Evolutionary conservation across 2,888 invertebrate species (phyloP).

Genomic region (Cryptocephalus moraei): DNA sequence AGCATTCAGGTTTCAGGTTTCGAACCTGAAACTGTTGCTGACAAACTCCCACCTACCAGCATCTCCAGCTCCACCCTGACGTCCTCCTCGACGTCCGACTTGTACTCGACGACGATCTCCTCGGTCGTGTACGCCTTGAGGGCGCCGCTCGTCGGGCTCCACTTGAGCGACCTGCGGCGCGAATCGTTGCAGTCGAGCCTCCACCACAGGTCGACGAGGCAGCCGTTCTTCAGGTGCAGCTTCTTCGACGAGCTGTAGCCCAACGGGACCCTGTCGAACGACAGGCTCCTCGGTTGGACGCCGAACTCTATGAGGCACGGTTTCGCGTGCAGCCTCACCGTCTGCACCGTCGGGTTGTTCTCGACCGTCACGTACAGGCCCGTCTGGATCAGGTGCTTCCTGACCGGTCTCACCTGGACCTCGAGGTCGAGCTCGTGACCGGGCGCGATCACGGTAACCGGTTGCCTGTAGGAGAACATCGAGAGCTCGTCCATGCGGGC

Average conservation of each 20-base stretch:
- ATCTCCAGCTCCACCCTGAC: not conserved
- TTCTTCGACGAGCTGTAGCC: conserved; percentile 17
- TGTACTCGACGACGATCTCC: not conserved
- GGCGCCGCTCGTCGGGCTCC: conserved; percentile 29
- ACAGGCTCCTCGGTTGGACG: conserved; percentile 32
- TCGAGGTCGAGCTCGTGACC: conserved; percentile 22
- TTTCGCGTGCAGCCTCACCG: conserved; percentile 34
- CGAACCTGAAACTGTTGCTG: too few relatives aligned
- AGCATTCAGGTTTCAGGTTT: too few relatives aligned
- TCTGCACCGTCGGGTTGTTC: conserved; percentile 39
- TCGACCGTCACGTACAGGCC: conserved; percentile 36
- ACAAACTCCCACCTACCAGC: not conserved
- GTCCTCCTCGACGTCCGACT: not conserved
- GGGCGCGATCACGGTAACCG: conserved; percentile 19
- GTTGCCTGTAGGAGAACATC: not conserved
- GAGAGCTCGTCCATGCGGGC: not conserved
- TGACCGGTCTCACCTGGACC: conserved; percentile 29
- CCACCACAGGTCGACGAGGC: conserved; percentile 48
- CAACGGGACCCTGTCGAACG: conserved; percentile 37
- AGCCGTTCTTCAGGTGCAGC: conserved; percentile 46
- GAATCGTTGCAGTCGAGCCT: conserved; percentile 39
- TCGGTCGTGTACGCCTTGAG: not conserved
- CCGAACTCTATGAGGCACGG: conserved; percentile 44
- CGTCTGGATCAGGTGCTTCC: conserved; percentile 27
- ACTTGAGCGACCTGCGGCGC: conserved; percentile 37